Base-by-base conservation (phyloP, 64 coral and sea anemone genomes). In the Cladopsammia gracilis region DNA sequence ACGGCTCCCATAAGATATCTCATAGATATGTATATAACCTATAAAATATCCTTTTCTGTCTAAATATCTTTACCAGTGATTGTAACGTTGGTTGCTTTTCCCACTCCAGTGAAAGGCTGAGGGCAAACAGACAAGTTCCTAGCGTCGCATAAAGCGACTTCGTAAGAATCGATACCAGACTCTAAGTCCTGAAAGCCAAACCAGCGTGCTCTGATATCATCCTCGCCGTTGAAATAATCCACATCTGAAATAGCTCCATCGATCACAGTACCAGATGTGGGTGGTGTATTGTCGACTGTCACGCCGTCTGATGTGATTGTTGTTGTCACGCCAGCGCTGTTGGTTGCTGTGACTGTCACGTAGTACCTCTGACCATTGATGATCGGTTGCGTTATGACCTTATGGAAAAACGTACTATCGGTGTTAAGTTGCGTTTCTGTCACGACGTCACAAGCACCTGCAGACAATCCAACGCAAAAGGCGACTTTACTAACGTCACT, bases 91-190 rank as follows among this genome's bases (percentile, higher is more conserved):
- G 51, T 53, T 53, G 51, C 51, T 10, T 53, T 53, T 61, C 89
- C 88, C 3, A 90, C 81, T 10, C 69, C 49, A 6, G 84, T 89
- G 61, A 87, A 95, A 3, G 87, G 78, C 20, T 95, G 90, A 15
- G 90, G 93, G 77, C 96, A 98, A 24, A 58, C 48, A 7, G 79
- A 90, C 22, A 93, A 51, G 52, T 93, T 90, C 13, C 75, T 85
- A 26, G 73, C 87, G n/a, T 98, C 81, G 26, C 96, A 98, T 62
- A 98, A 56, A 19, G 96, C 93, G 19, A 98, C 79, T 73, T 98
- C 86, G 51, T 98, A 98, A 15, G 20, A 83, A 4, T 93, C 48
- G 9, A 98, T 98, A 22, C 90, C 93, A 88, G 90, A 90, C 44
- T 98, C 93, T 19, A 67, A 18, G 61, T 98, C 96, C 59, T 59